Base-by-base conservation (phyloP, 1,140 invertebrate species). In the Hylyphantes graminicola region DNA sequence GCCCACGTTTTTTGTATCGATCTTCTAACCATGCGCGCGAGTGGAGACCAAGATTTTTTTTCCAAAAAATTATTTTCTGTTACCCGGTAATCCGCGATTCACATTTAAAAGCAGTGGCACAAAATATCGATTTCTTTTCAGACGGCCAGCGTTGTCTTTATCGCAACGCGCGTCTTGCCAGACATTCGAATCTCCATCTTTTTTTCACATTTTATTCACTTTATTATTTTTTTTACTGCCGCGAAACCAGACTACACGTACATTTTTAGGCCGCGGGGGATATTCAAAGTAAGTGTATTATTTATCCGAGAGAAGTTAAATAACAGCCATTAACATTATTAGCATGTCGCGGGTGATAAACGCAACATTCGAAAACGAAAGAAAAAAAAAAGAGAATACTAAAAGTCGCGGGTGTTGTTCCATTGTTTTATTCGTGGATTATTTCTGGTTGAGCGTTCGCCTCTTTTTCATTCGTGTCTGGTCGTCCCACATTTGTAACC, bases 31-130 rank as follows among this genome's bases (percentile, higher is more conserved):
- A 78, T 67, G 76, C 76, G 76, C 76, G 50, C 61, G 55, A 63
- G 63, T 67, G 63, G 67, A 50, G 50, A 63, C 61, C 13, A 65
- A 53, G 50, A 53, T 7, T 59, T 7, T 50, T 76, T 76, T 53
- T 63, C 35, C 35, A 17, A 67, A 67, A 78, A 53, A 78, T 80
- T 54, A 51, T 76, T n/a, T 17, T 17, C 15, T 67, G 21, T 67
- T 67, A 35, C 21, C 74, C 61, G 64, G 77, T 80, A 80, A 80
- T 80, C 77, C 67, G 19, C 65, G 77, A 80, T 80, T 80, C 77
- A 80, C 77, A 80, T 64, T 80, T 80, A 80, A 80, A 80, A 70
- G 77, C 77, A 70, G 76, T 79, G 76, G 76, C 51, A 67, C 64
- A 80, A 80, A 80, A 80, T 80, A 80, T 80, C 77, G 77, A 80